Conservation (phyloP, 2,113 vertebrate genomes). For the Oryzias celebensis region DNA sequence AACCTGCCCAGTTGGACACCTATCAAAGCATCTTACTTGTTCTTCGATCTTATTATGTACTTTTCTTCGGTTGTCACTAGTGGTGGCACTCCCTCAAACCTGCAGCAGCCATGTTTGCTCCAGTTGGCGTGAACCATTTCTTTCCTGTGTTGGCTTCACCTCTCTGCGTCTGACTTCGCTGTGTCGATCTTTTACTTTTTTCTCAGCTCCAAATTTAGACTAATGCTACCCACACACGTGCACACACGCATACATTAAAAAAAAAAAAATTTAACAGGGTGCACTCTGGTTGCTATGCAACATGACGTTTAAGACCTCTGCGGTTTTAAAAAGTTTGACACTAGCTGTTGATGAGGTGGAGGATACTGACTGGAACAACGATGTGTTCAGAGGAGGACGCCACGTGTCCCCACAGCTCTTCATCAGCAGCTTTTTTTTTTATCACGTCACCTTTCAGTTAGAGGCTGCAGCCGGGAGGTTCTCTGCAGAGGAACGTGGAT, state of each 20-base stretch:
- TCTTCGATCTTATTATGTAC: slow-evolving; percentile 67
- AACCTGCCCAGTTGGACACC: slow-evolving; percentile 69
- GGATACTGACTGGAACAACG: neutral
- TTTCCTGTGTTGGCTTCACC: slow-evolving; percentile 13
- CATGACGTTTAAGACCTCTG: slow-evolving; percentile 45
- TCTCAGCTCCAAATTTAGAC: slow-evolving; percentile 11
- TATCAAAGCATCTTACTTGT: slow-evolving; percentile 72
- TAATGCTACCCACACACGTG: slow-evolving; percentile 18
- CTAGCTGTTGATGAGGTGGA: slow-evolving; percentile 29
- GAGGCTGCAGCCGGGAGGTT: too few relatives aligned
- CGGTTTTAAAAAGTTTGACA: slow-evolving; percentile 45
- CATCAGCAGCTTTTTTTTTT: too few relatives aligned
- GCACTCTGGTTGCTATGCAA: slow-evolving; percentile 73
- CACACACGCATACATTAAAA: too few relatives aligned
- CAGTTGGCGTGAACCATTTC: slow-evolving; percentile 61
- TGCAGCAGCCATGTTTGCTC: slow-evolving; percentile 62
- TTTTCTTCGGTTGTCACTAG: slow-evolving; percentile 69
- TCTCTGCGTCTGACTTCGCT: too few relatives aligned
- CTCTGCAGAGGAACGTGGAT: too few relatives aligned
- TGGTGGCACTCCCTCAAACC: slow-evolving; percentile 65
- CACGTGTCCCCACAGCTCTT: too few relatives aligned
- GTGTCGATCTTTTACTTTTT: neutral
- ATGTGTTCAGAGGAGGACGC: too few relatives aligned
- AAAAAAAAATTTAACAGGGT: slow-evolving; percentile 57
- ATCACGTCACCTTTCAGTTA: too few relatives aligned